Conservation (phyloP, 2,797 vertebrate genomes). For the Leucoraja ocellata region DNA sequence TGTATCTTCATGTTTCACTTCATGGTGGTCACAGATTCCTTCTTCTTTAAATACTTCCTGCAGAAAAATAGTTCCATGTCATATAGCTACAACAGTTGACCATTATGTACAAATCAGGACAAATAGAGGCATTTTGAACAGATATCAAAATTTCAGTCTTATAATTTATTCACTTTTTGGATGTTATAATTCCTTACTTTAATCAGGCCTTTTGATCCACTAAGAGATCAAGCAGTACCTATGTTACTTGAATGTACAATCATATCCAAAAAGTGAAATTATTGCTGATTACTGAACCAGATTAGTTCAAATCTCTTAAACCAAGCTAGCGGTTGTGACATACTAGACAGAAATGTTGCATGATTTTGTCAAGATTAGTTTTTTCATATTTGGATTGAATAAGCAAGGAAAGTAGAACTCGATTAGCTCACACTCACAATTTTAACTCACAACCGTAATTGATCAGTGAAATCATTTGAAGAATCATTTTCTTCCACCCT, state of each 20-base stretch:
- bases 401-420: not conserved
- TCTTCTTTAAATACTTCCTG: slow-evolving; percentile 94
- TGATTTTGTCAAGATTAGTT: not conserved
- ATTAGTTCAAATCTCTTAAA: not conserved
- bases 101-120: not conserved
- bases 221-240: not conserved
- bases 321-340: not conserved
- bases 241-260: not conserved
- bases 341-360: not conserved
- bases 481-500: not conserved
- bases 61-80: slow-evolving; percentile 40
- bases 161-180: not conserved
- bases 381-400: not conserved
- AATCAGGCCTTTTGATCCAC: not conserved
- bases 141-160: not conserved
- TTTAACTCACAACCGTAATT: not conserved
- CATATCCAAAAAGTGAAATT: not conserved
- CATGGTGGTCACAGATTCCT: slow-evolving; percentile 64
- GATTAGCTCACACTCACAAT: not conserved
- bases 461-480: not conserved
- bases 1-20: slow-evolving; percentile 77
- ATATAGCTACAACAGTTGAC: not conserved
- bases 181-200: not conserved
- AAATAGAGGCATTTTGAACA: not conserved
- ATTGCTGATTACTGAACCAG: not conserved